These are phyloP conservation scores for Aporrectodea caliginosa DNA, from an alignment of 1,140 invertebrate genomes.

Conservation along the genomic window DNA sequence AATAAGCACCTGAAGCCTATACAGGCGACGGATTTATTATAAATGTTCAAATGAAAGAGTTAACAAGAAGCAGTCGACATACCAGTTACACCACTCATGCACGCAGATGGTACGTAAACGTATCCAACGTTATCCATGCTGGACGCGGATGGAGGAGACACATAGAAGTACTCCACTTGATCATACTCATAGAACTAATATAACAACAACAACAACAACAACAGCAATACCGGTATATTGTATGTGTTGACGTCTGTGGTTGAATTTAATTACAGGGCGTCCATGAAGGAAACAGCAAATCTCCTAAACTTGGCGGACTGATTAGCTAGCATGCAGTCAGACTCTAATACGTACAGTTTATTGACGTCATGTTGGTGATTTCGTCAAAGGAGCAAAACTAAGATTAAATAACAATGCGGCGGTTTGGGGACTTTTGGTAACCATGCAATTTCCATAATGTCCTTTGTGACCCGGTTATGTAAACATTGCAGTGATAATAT, in stretches of 20 bases:
- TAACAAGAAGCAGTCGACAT: neutral
- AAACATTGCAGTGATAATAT: neutral
- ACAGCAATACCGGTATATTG: no score
- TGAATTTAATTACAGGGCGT: no score
- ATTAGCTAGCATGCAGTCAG: no score
- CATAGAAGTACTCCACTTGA: conserved; percentile 49
- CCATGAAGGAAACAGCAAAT: no score
- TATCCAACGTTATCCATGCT: conserved; percentile 51
- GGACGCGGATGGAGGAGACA: conserved; percentile 35
- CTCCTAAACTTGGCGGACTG: no score
- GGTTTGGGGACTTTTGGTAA: neutral
- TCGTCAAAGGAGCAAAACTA: no score
- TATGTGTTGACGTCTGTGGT: no score
- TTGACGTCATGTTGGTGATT: no score
- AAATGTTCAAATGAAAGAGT: neutral
- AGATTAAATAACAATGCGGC: neutral
- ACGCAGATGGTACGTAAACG: conserved; percentile 50
- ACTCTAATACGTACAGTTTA: no score
- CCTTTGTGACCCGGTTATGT: neutral
- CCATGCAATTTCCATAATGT: neutral
- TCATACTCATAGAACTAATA: conserved; percentile 45
- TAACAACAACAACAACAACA: no score
- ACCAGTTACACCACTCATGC: conserved; percentile 36
- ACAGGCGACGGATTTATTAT: neutral
- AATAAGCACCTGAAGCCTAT: neutral